A percentile compares a stretch with the other conserved stretches of the same genome.
These are phyloP conservation scores for Apantesis nais DNA, from an alignment of 2,888 invertebrate species.

Conservation along the genomic window DNA sequence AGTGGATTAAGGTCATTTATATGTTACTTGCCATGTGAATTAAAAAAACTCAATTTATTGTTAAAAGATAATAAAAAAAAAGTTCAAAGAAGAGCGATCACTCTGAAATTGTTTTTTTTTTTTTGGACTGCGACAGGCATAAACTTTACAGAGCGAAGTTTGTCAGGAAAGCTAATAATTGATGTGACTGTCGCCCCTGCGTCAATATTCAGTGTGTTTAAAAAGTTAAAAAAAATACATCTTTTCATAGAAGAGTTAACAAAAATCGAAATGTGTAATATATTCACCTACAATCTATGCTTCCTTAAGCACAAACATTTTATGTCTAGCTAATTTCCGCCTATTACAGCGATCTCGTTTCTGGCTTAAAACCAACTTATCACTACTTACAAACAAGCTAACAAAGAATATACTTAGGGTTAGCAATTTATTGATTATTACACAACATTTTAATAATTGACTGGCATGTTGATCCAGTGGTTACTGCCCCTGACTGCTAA, in stretches of 20 bases:
- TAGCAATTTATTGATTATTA: not conserved
- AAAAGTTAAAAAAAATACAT: not conserved
- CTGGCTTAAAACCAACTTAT: constrained; percentile 23
- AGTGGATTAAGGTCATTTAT: constrained; percentile 94
- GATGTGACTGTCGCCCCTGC: not conserved
- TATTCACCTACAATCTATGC: constrained; percentile 14
- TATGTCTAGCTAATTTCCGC: constrained; percentile 21
- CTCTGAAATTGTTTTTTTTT: too few species aligned
- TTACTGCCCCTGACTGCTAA: too few species aligned
- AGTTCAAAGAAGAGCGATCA: too few species aligned
- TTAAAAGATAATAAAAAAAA: too few species aligned
- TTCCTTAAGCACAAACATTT: constrained; percentile 35
- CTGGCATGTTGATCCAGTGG: too few species aligned
- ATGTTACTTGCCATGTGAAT: too few species aligned
- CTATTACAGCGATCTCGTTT: constrained; percentile 23
- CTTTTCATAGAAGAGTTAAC: constrained; percentile 6
- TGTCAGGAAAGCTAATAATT: too few species aligned
- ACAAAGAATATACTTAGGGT: not conserved
- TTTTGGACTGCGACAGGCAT: too few species aligned
- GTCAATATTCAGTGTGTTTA: too few species aligned
- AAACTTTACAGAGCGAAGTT: too few species aligned
- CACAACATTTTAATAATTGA: too few species aligned
- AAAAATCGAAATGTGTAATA: constrained; percentile 40
- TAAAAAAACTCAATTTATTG: too few species aligned
- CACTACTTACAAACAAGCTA: constrained; percentile 15